A percentile compares a stretch with the other conserved stretches of the same genome.
These are phyloP conservation scores for Drosophila leontia DNA, from an alignment of 1,140 invertebrate species.

Conservation along the genomic window DNA sequence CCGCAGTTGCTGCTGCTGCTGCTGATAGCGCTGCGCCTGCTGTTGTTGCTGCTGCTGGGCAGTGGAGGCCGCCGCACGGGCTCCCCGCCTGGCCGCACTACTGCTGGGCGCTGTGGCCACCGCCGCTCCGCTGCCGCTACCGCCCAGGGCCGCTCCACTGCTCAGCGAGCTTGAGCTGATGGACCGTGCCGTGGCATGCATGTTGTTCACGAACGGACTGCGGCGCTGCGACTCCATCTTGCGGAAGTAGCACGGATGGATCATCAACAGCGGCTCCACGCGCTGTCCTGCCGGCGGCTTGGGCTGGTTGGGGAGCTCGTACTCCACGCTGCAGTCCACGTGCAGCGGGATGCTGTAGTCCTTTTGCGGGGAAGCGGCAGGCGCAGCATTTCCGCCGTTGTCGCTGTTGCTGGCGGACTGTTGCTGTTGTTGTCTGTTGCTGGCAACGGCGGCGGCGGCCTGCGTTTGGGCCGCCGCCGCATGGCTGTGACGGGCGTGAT, in stretches of 20 bases:
- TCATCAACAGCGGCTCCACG: constrained; percentile 92
- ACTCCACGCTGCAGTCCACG: constrained; percentile 94
- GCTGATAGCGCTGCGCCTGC: constrained; percentile 60
- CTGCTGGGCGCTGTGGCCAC: constrained; percentile 59
- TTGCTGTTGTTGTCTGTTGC: constrained; percentile 58
- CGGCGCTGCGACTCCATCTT: constrained; percentile 91
- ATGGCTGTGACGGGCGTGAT: constrained; percentile 57
- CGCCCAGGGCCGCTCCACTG: constrained; percentile 63
- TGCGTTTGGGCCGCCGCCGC: constrained; percentile 65
- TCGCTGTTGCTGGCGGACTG: constrained; percentile 44
- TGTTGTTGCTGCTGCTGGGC: constrained; percentile 73
- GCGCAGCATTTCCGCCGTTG: constrained; percentile 37
- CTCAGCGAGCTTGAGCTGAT: constrained; percentile 63
- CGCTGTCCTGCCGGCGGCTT: constrained; percentile 91
- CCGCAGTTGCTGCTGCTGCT: constrained; percentile 68
- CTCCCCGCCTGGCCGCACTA: constrained; percentile 56
- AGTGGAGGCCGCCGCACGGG: constrained; percentile 36
- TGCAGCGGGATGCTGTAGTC: constrained; percentile 92
- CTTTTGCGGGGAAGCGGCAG: constrained; percentile 82
- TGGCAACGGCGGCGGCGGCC: constrained; percentile 60
- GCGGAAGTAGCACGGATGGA: constrained; percentile 93
- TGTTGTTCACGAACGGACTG: constrained; percentile 91
- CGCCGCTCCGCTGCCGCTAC: constrained; percentile 41
- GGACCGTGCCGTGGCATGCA: constrained; percentile 84
- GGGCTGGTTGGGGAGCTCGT: constrained; percentile 92